Percentiles rank a stretch among this genome's conserved stretches.
Evolutionary conservation across 2,797 vertebrate species (phyloP).

Genomic region (Gymnocypris eckloni): DNA sequence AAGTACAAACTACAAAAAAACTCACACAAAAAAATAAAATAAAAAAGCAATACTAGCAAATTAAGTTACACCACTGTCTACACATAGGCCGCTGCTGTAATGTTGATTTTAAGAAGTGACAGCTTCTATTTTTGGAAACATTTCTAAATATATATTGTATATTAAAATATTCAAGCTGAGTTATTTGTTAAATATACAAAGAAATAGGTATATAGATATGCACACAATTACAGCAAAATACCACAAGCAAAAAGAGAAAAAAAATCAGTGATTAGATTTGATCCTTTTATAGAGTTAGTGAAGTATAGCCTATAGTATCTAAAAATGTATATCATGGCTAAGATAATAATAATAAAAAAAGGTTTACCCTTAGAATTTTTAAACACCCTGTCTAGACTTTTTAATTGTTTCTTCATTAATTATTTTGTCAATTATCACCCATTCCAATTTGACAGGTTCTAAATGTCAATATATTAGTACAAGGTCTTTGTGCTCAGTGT

Average conservation of each 20-base stretch:
- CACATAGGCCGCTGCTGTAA: constrained; percentile 29
- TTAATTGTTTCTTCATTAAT: constrained; percentile 13
- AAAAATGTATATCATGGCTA: constrained; percentile 60
- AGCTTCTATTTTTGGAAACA: constrained; percentile 52
- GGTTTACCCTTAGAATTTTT: constrained; percentile 63
- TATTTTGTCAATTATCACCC: constrained; percentile 15
- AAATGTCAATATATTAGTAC: constrained; percentile 30
- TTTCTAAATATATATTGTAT: constrained; percentile 55
- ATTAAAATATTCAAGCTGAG: constrained; percentile 56
- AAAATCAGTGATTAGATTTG: constrained; percentile 54
- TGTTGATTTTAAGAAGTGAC: constrained; percentile 33
- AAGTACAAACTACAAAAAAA: background rate
- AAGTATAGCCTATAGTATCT: constrained; percentile 59
- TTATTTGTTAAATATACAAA: constrained; percentile 59
- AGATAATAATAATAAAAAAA: constrained; percentile 45
- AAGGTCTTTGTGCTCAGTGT: constrained; percentile 60
- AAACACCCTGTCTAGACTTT: constrained; percentile 42
- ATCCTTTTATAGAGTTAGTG: constrained; percentile 56
- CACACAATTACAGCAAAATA: constrained; percentile 65
- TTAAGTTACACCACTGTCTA: constrained; percentile 42
- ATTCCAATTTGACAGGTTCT: constrained; percentile 18
- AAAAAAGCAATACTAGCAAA: constrained; percentile 2
- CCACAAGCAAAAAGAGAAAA: constrained; percentile 58
- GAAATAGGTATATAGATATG: constrained; percentile 60
- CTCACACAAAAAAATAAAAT: background rate